Evolutionary conservation across 2,113 vertebrate genomes (phyloP), one percentile per base, ranked within the genome.

Genomic region (Lethenteron reissneri): DNA sequence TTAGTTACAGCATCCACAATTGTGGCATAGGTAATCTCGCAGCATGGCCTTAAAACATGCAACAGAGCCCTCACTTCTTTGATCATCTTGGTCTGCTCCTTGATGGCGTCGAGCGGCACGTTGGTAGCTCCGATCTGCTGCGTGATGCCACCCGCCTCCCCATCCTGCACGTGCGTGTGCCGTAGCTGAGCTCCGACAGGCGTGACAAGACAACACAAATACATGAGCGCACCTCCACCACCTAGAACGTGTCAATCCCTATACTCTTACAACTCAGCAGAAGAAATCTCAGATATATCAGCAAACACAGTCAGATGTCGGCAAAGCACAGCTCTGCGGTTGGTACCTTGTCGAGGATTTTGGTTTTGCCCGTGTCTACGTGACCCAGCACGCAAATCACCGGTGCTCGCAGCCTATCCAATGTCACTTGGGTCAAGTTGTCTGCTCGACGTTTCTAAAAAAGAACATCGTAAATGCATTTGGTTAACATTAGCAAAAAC

Each of bases 111-210:
- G 15, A 85, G 83, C 0, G 94, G 94, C 74, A 99, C 94, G 71
- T 96, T 99, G 25, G 94, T 99, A 25, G 94, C 94, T 11, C 94
- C 94, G 11, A 99, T 99, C 78, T 99, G 94, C 78, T 99, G 94
- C 13, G 94, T 99, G 81, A 99, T 99, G 12, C 92, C 92, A 72
- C 94, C 94, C 7, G 94, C 92, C 79, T 99, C 94, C 1, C 91
- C 80, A 21, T 99, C 94, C 80, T 97, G 94, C 1, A 97, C 92
- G 0, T 99, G 78, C 1, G 94, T 97, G 77, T 94, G 88, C 64
- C 91, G 83, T 17, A 99, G 84, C 92, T 92, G 56, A 41, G 72
- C 70, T 58, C 77, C 57, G 72, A 71, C 4, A 76, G 69, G 19
- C 15, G 13, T 15, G 41, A 59, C 9, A 14, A n/a, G 15, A 10